A percentile compares a stretch with the other conserved stretches of the same genome.
Evolutionary conservation across 1,140 invertebrate genomes (phyloP).

Genomic region (Drosophila malerkotliana): DNA sequence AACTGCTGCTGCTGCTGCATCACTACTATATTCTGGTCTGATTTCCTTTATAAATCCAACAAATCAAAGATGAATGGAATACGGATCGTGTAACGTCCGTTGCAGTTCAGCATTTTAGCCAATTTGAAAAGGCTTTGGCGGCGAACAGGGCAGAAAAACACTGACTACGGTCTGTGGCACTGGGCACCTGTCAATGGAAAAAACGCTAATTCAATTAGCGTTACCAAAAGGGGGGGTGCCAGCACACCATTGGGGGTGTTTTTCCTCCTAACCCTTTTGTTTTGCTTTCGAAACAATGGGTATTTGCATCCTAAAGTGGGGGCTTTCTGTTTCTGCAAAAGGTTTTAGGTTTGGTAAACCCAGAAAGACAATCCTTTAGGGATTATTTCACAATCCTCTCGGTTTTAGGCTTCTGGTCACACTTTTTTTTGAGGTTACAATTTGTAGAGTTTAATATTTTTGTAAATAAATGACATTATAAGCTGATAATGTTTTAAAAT

Average conservation of each 20-base stretch:
- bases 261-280: conserved; percentile 35
- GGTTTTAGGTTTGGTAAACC: no score
- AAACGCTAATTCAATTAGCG: conserved; percentile 72
- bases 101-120: conserved; percentile 75
- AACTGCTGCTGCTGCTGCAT: conserved; percentile 22
- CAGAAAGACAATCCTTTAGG: no score
- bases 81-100: conserved; percentile 49
- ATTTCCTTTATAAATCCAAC: background rate
- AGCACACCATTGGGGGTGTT: background rate
- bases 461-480: no score
- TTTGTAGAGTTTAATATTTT: no score
- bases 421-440: no score
- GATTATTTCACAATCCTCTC: no score
- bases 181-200: conserved; percentile 42
- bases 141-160: conserved; percentile 25
- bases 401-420: no score
- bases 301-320: background rate
- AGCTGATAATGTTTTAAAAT: no score
- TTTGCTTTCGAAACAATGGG: conserved; percentile 13
- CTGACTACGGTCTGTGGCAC: conserved; percentile 17
- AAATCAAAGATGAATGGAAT: conserved; percentile 3
- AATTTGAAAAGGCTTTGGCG: conserved; percentile 48
- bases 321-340: background rate
- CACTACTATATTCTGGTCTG: background rate
- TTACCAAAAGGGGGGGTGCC: background rate